phyloP scores from a whole-genome alignment of 2,888 invertebrate genomes.

The Drosophila ustulata region DNA sequence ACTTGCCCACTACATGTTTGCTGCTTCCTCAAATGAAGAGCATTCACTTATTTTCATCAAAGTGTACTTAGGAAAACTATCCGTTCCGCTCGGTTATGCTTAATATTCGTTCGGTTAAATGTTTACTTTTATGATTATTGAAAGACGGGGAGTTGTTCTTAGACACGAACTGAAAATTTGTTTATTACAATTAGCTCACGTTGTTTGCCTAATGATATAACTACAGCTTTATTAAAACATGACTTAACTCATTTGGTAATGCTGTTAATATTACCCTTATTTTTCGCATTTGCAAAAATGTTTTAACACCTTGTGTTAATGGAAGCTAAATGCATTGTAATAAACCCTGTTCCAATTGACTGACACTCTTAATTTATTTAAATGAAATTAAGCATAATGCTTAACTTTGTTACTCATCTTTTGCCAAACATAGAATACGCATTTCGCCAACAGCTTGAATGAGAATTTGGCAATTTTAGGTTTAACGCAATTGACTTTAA shows the following conservation, averaged over 20 bases:
- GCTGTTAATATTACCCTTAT: background rate
- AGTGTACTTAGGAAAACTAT: background rate
- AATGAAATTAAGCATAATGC: background rate
- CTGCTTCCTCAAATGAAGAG: background rate
- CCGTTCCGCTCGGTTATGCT: background rate
- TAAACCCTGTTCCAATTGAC: background rate
- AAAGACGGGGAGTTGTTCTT: background rate
- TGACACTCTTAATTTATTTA: background rate
- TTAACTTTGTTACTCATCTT: conserved; percentile 1
- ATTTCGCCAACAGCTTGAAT: background rate
- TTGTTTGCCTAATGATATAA: background rate
- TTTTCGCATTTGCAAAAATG: background rate
- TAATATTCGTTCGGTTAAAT: background rate
- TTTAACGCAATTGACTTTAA: conserved; percentile 20
- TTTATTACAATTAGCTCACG: background rate
- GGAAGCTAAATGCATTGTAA: background rate
- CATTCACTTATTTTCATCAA: background rate
- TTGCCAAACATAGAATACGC: background rate
- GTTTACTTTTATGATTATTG: background rate
- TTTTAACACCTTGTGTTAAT: background rate
- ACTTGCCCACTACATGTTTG: background rate
- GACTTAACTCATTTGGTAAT: background rate
- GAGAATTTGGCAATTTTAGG: conserved; percentile 4
- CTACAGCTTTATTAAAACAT: conserved; percentile 1
- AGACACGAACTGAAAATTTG: background rate